Evolutionary conservation across 2,888 invertebrate genomes (phyloP), one percentile per base, ranked within the genome.

Genomic region (Apamea crenata): DNA sequence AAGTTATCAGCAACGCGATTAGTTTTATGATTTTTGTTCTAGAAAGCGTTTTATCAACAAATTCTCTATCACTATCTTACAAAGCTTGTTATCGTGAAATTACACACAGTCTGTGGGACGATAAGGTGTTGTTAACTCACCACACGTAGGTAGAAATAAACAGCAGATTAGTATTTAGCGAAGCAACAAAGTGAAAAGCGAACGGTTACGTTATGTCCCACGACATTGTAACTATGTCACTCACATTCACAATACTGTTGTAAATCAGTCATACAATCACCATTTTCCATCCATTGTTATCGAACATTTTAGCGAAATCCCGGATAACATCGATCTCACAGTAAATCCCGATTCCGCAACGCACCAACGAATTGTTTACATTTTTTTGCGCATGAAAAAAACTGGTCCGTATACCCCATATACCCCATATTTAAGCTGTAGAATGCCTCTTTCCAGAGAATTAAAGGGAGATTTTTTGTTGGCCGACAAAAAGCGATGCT

Each of bases 331-430:
- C 86, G 88, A 91, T 91, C 88, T 90, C 91, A 90, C 80, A 84
- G 61, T 83, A 71, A 83, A 87, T 87, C 83, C 84, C 56, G 44
- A 86, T 84, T 78, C 82, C 84, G 83, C 86, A 88, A 82, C 80
- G 84, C 81, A 83, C 84, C 88, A 91, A 88, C 81, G 92, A 92
- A 95, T 94, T 96, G 96, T 96, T 96, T 96, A 96, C 96, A 94
- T 96, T 97, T 96, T 96, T 96, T 96, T 91, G 82, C 78, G 68
- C 76, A 56, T 40, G 65, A 91, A 91, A 95, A 94, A 93, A 94
- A 92, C 91, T 93, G 92, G 91, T 93, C 92, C 91, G 92, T 89
- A 50, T 63, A 92, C 82, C 88, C 91, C 91, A 92, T 89, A 63
- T 53, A 92, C 82, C 88, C 91, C 91, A 90, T 90, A 92, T 94